Base-by-base conservation (phyloP, 1,140 invertebrate genomes). In the Halictus rubicundus region DNA sequence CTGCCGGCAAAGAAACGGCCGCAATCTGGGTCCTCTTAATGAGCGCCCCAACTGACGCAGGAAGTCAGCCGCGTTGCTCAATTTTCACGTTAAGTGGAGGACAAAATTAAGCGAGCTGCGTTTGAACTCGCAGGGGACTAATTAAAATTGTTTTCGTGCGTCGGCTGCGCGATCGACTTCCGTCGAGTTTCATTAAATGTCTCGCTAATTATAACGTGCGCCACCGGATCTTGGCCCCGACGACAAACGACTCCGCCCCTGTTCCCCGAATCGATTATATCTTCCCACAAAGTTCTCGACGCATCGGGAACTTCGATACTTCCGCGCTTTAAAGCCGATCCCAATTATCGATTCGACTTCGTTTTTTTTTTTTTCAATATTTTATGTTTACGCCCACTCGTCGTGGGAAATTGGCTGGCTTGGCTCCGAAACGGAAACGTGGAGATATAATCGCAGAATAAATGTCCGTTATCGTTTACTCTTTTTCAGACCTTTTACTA, bases 131-230 rank as follows among this genome's bases (percentile, higher is more conserved):
- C 14, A 16, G 49, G 16, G 21, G 27, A 42, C 68, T 78, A 78
- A 78, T 78, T 78, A 72, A 78, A 78, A 78, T 72, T 46, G 76
- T 78, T 72, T 65, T 64, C 76, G 63, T 72, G 49, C 68, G 60
- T 52, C 37, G 68, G 14, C 46, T 52, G 32, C 46, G 46, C 49
- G 60, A 78, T 78, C 60, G 69, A 64, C 68, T 71, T 54, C 68
- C 60, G 46, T 72, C 16, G 76, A 72, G 60, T 78, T 78, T 64
- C 76, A 78, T 72, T 78, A 78, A 78, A 72, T 72, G 42, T 61
- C 69, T 25, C 32, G 64, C 46, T 78, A 78, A 78, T 78, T 78
- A 72, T 72, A 78, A 46, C 42, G 7, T 14, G 23, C 5, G 32
- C 32, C 32, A 10, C 49, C 21, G 27, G 9, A 5, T n/a, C 39